A percentile compares a stretch with the other conserved stretches of the same genome.
Conservation (phyloP, 2,113 vertebrate species). For the Microtus ochrogaster region DNA sequence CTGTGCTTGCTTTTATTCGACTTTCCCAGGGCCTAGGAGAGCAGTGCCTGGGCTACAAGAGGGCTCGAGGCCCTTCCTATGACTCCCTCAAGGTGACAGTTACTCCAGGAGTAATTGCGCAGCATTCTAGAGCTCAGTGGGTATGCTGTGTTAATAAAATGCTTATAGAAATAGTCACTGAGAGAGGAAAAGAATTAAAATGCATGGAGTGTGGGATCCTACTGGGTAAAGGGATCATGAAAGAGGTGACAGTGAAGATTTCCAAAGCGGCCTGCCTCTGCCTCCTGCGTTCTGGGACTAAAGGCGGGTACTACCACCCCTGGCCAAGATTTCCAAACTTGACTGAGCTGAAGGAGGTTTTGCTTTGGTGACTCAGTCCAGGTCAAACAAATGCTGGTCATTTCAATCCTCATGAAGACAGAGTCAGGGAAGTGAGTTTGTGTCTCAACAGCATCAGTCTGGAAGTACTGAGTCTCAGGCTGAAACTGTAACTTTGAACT, state of each 20-base stretch:
- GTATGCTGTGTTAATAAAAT: neutral
- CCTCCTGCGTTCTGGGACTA: neutral
- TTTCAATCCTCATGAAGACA: conserved; percentile 26
- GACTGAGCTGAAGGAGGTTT: neutral
- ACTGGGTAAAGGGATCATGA: neutral
- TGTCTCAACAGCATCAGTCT: neutral
- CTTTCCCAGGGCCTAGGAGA: neutral
- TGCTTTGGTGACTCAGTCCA: neutral
- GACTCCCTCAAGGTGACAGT: neutral
- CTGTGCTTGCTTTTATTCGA: neutral
- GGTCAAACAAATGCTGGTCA: neutral
- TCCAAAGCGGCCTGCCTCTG: neutral
- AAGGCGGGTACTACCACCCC: neutral
- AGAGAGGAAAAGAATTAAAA: conserved; percentile 18
- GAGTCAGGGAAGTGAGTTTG: neutral
- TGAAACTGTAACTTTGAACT: neutral
- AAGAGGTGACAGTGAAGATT: neutral
- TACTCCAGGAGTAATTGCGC: neutral
- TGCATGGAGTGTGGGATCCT: neutral
- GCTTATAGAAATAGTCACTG: neutral
- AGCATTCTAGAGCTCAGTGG: neutral
- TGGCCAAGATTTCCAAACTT: neutral
- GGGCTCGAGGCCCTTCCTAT: neutral
- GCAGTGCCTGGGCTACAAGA: neutral
- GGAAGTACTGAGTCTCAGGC: neutral